Conservation (phyloP, 2,888 invertebrate genomes). For the Ochropleura leucogaster region DNA sequence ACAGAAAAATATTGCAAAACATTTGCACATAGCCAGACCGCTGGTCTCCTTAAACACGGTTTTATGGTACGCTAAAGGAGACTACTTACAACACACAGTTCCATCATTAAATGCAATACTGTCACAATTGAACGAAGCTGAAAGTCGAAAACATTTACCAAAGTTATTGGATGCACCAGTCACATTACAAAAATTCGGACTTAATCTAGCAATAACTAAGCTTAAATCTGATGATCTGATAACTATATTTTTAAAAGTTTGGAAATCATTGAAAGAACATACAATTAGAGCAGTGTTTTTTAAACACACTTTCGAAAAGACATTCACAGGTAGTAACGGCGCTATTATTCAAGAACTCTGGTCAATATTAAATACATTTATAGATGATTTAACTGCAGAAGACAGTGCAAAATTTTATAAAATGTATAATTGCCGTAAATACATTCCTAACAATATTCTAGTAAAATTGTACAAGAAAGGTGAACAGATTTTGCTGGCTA, state of each 20-base stretch:
- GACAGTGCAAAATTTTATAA: conserved; percentile 74
- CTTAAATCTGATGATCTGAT: conserved; percentile 71
- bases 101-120: conserved; percentile 78
- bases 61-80: conserved; percentile 80
- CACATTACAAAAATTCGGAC: conserved; percentile 78
- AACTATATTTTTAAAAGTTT: conserved; percentile 68
- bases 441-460: conserved; percentile 62
- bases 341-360: conserved; percentile 68
- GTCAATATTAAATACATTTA: conserved; percentile 71
- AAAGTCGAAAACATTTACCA: conserved; percentile 67
- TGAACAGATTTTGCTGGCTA: conserved; percentile 66
- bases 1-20: conserved; percentile 78
- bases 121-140: conserved; percentile 70
- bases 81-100: conserved; percentile 80
- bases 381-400: conserved; percentile 67
- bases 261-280: conserved; percentile 74
- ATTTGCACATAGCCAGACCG: conserved; percentile 78
- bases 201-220: conserved; percentile 73
- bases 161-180: conserved; percentile 74
- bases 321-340: conserved; percentile 67
- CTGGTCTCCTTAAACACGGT: conserved; percentile 71
- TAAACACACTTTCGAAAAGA: conserved; percentile 62
- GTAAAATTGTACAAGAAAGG: conserved; percentile 67
- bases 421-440: conserved; percentile 56
- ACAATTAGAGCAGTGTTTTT: conserved; percentile 74